A percentile compares a stretch with the other conserved stretches of the same genome.
Conservation (phyloP, 2,113 vertebrate species). For the Eudyptes chrysolophus region DNA sequence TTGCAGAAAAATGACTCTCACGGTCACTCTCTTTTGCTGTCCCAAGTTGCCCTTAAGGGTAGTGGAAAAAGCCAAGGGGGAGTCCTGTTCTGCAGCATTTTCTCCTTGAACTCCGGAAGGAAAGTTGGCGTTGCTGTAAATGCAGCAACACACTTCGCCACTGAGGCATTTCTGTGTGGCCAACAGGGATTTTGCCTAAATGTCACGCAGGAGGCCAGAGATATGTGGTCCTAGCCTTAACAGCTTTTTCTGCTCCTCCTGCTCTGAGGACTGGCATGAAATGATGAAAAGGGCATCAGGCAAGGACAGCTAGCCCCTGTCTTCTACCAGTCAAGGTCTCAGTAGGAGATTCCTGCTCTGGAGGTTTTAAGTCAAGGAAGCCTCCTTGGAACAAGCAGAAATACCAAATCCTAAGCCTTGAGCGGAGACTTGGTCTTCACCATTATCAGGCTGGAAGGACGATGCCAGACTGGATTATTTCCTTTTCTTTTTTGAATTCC, state of each 20-base stretch:
- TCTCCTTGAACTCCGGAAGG: slow-evolving; percentile 3
- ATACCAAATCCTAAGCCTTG: neutral
- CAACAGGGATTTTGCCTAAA: neutral
- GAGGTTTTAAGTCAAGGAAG: neutral
- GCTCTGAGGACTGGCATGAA: neutral
- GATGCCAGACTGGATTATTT: neutral
- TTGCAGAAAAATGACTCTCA: neutral
- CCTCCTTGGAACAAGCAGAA: neutral
- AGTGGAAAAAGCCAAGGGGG: neutral
- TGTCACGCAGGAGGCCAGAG: neutral
- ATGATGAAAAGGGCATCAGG: neutral
- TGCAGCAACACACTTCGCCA: neutral
- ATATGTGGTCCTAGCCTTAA: neutral
- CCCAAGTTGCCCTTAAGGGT: neutral
- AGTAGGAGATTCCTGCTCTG: neutral
- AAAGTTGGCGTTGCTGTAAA: neutral
- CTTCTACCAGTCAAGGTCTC: neutral
- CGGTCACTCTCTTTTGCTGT: neutral
- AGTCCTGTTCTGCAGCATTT: slow-evolving; percentile 44
- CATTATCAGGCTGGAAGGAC: neutral
- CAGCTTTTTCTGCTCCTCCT: neutral
- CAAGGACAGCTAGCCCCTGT: neutral
- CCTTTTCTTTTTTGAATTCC: neutral
- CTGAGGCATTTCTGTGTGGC: neutral
- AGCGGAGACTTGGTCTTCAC: neutral